Evolutionary conservation across 2,888 invertebrate species (phyloP).

Genomic region (Hoplodrina blanda): DNA sequence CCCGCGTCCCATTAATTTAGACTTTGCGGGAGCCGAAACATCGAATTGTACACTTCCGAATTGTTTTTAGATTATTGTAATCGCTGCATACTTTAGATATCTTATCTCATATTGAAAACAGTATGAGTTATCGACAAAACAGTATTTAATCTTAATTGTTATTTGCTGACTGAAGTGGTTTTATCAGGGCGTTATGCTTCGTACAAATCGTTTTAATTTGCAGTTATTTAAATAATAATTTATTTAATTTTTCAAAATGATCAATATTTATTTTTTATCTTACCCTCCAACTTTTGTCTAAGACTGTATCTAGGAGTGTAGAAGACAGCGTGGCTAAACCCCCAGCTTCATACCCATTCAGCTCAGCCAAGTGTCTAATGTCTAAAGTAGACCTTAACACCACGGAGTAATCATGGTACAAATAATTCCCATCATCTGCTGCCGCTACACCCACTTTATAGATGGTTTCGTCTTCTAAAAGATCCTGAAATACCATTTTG

Average conservation of each 20-base stretch:
- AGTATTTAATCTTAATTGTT: constrained; percentile 7
- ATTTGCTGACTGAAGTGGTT: background rate
- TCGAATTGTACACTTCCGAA: background rate
- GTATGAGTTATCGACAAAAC: background rate
- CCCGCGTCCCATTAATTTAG: background rate
- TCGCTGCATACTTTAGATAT: background rate
- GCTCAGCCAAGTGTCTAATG: constrained; percentile 91
- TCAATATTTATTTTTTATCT: background rate
- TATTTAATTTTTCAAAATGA: background rate
- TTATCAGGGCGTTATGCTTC: constrained; percentile 7
- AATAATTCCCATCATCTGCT: constrained; percentile 92
- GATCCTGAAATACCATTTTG: constrained; percentile 74
- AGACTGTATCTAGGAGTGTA: constrained; percentile 89
- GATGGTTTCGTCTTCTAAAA: constrained; percentile 92
- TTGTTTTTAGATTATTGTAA: background rate
- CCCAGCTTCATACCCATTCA: constrained; percentile 83
- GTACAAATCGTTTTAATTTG: background rate
- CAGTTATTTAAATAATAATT: background rate
- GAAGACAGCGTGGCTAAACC: constrained; percentile 92
- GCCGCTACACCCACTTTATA: constrained; percentile 95
- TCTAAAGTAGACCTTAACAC: constrained; percentile 92
- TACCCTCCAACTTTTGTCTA: constrained; percentile 92
- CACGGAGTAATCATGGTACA: constrained; percentile 92
- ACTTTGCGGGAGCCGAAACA: too few relatives aligned
- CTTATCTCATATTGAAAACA: constrained; percentile 2